Evolutionary conservation across 2,797 vertebrate species (phyloP).

Genomic region (Enteromius unitaeniatus): DNA sequence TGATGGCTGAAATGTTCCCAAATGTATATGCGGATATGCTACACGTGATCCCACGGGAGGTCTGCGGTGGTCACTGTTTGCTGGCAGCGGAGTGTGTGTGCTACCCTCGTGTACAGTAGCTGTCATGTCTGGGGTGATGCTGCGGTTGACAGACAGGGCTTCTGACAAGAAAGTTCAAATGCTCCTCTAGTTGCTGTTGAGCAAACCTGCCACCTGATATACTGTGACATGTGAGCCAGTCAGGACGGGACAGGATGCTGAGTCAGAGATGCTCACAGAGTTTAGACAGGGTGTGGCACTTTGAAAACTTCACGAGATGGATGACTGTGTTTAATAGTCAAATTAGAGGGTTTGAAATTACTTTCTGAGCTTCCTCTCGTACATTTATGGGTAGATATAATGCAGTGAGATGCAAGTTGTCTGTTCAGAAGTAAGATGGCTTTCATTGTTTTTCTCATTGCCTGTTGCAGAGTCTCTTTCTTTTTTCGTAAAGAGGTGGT

Average conservation of each 20-base stretch:
- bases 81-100: constrained; percentile 28
- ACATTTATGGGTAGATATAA: constrained; percentile 1
- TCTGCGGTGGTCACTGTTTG: constrained; percentile 65
- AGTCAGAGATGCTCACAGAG: constrained; percentile 22
- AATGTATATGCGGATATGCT: constrained; percentile 31
- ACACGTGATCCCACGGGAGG: constrained; percentile 15
- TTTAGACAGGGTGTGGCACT: constrained; percentile 27
- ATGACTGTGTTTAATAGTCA: constrained; percentile 12
- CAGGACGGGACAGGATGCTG: constrained; percentile 43
- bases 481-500: neutral
- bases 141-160: constrained; percentile 44
- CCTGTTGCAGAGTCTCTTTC: neutral
- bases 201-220: constrained; percentile 53
- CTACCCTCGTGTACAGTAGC: constrained; percentile 30
- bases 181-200: constrained; percentile 22
- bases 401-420: neutral
- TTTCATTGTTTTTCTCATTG: neutral
- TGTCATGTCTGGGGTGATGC: constrained; percentile 13
- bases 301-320: constrained; percentile 15
- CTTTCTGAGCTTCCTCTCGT: neutral
- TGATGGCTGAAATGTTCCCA: constrained; percentile 45
- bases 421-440: neutral
- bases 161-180: constrained; percentile 50
- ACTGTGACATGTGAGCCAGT: constrained; percentile 49
- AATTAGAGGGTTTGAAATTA: neutral